Base-by-base conservation (phyloP, 2,797 vertebrate genomes). In the Perdix hodgsoniae region DNA sequence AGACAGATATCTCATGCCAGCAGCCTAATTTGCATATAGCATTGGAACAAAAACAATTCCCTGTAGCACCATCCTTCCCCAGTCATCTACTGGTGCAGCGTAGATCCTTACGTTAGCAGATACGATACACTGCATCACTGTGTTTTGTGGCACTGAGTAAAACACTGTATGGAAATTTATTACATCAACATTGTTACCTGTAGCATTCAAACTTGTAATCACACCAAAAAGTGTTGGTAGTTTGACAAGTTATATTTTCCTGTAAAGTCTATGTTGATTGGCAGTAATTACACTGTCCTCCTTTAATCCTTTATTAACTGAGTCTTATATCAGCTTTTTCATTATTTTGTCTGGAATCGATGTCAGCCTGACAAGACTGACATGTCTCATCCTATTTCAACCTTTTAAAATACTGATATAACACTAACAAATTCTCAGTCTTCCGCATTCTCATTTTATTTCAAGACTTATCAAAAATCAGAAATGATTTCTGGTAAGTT, bases 221-320 rank as follows among this genome's bases (percentile, higher is more conserved):
- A 96, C 89, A 93, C 89, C 93, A 92, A 91, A 91, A 95, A 96
- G 63, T 95, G 92, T 96, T 95, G 91, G 77, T 96, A 96, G 93
- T 88, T 95, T 96, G 94, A 96, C 95, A 95, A 95, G 95, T 92
- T 95, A 71, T 84, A 92, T 96, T 96, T 96, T 95, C 86, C 93
- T 88, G 71, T 92, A 92, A 93, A 96, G 86, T 93, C 86, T 83
- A 0, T 39, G 9, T 95, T 96, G 94, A 96, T 95, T 96, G 93
- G 92, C 95, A 95, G 94, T 96, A 96, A 96, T 96, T 96, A 96
- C 89, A 96, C 88, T 96, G 95, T 96, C 95, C 95, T 96, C 93
- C 92, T 96, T 70, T 95, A 96, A 96, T 96, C 88, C 86, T 94
- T 89, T 95, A 93, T 96, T 96, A 96, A 87, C 89, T 94, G 93